These are phyloP conservation scores for Camponotus fellah DNA, from an alignment of 2,888 invertebrate species.

Conservation along the genomic window DNA sequence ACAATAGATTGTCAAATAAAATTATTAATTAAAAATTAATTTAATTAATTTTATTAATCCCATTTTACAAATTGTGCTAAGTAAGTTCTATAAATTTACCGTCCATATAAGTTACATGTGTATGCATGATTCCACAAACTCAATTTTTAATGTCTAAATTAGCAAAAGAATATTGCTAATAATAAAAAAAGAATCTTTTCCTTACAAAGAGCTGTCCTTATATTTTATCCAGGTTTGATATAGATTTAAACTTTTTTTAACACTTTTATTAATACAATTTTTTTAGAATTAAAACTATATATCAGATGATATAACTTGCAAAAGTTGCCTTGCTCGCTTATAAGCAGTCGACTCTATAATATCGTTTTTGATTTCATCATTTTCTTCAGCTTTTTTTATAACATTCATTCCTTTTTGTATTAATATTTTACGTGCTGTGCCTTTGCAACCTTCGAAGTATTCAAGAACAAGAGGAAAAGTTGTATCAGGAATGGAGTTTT, in stretches of 20 bases:
- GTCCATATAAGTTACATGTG: too few relatives aligned
- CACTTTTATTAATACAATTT: background rate
- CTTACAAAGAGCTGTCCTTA: background rate
- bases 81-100: background rate
- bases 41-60: background rate
- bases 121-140: too few relatives aligned
- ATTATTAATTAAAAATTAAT: background rate
- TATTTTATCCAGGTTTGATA: background rate
- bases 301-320: slow-evolving; percentile 88
- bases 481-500: slow-evolving; percentile 88
- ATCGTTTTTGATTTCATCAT: slow-evolving; percentile 81
- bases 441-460: slow-evolving; percentile 91
- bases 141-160: background rate
- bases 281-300: slow-evolving; percentile 79
- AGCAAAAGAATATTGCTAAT: background rate
- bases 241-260: background rate
- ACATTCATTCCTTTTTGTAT: slow-evolving; percentile 89
- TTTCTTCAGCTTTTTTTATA: slow-evolving; percentile 89
- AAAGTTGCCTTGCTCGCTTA: slow-evolving; percentile 89
- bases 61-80: background rate
- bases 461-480: slow-evolving; percentile 90
- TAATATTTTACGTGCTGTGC: slow-evolving; percentile 89
- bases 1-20: slow-evolving; percentile 56
- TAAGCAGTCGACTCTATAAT: slow-evolving; percentile 85
- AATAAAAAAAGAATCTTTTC: background rate